phyloP scores from a whole-genome alignment of 1,140 invertebrate species.

The Paraescarpia echinospica region DNA sequence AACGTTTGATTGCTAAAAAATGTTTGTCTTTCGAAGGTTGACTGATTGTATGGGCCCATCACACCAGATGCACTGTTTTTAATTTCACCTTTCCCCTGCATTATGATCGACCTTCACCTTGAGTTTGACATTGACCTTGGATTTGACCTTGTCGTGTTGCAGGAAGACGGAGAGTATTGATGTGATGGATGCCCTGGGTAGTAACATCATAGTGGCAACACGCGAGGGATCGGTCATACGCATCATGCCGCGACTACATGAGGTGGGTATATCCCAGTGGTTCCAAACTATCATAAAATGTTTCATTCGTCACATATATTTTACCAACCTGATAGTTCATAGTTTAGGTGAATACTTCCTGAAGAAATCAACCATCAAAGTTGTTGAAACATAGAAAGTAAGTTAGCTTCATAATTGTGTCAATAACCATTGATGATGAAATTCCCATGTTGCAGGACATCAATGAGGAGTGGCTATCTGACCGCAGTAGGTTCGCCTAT shows the following conservation, averaged over 20 bases:
- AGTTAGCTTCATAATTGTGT: not conserved
- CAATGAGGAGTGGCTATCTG: conserved; percentile 98
- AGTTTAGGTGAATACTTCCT: no score
- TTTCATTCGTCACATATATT: no score
- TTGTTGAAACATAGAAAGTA: no score
- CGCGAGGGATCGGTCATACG: conserved; percentile 94
- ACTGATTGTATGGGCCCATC: no score
- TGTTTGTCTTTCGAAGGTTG: no score
- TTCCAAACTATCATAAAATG: not conserved
- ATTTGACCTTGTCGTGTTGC: conserved; percentile 18
- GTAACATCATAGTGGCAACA: conserved; percentile 93
- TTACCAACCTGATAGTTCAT: no score
- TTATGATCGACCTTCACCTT: not conserved
- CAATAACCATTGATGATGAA: no score
- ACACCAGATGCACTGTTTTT: no score
- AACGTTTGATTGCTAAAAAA: no score
- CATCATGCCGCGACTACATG: conserved; percentile 92
- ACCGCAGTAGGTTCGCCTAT: conserved; percentile 94
- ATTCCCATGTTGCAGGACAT: conserved; percentile 41
- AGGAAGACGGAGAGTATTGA: conserved; percentile 90
- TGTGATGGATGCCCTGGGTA: conserved; percentile 94
- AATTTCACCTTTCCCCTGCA: no score
- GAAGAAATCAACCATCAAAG: no score
- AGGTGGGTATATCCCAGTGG: conserved; percentile 65
- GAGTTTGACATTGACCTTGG: not conserved